These are phyloP conservation scores for Agrotis clavis DNA, from an alignment of 2,888 invertebrate species.

Conservation along the genomic window DNA sequence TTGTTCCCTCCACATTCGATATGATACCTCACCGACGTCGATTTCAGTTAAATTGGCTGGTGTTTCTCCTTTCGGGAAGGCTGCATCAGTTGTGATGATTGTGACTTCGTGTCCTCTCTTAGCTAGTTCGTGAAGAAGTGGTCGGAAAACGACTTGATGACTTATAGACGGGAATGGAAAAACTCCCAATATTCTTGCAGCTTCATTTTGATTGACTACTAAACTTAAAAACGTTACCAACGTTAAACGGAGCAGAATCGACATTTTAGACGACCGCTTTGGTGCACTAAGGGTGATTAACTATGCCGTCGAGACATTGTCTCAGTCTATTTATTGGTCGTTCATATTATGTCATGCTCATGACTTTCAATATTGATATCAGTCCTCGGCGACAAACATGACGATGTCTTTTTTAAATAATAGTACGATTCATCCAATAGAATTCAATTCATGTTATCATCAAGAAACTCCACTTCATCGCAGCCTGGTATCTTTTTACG, in stretches of 20 bases:
- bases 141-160: slow-evolving; percentile 80
- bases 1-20: slow-evolving; percentile 58
- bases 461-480: neutral
- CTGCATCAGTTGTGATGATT: slow-evolving; percentile 79
- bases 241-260: neutral
- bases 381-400: neutral
- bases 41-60: slow-evolving; percentile 81
- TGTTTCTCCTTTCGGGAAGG: slow-evolving; percentile 62
- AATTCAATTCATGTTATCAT: neutral
- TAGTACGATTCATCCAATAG: slow-evolving; percentile 13
- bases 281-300: neutral
- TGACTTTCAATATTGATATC: slow-evolving; percentile 19
- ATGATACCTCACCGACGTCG: slow-evolving; percentile 73
- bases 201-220: slow-evolving; percentile 39
- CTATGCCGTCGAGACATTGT: neutral
- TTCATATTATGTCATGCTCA: neutral
- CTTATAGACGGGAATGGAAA: slow-evolving; percentile 80
- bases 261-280: slow-evolving; percentile 13
- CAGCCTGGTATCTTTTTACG: neutral
- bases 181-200: slow-evolving; percentile 78
- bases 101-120: slow-evolving; percentile 82
- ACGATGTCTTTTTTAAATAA: neutral
- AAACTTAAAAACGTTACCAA: slow-evolving; percentile 1
- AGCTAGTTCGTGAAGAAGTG: slow-evolving; percentile 77
- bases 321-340: slow-evolving; percentile 12